Evolutionary conservation across 1,140 invertebrate species (phyloP).

Genomic region (Pseudomyrmex flavicornis): DNA sequence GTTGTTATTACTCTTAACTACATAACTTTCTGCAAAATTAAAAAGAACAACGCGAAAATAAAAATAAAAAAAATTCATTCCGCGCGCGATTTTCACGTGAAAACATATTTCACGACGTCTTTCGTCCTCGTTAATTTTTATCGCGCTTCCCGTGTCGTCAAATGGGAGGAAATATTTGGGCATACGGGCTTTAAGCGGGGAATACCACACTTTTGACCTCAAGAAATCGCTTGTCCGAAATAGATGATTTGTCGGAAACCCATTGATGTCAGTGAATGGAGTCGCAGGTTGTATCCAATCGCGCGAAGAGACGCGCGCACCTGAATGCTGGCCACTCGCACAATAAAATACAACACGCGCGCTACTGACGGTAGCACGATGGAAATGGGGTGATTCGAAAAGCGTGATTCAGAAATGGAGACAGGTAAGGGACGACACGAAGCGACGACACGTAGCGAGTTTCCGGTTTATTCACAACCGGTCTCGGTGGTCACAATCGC

Average conservation of each 20-base stretch:
- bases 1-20: too few species aligned
- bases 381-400: slow-evolving; percentile 20
- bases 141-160: not conserved
- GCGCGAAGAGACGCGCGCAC: slow-evolving; percentile 25
- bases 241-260: slow-evolving; percentile 34
- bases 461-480: slow-evolving; percentile 80
- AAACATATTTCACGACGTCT: not conserved
- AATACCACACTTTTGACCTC: slow-evolving; percentile 20
- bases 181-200: not conserved
- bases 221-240: not conserved
- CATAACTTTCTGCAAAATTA: too few species aligned
- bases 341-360: slow-evolving; percentile 38
- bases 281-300: slow-evolving; percentile 64
- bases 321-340: slow-evolving; percentile 47
- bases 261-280: slow-evolving; percentile 35
- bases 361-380: slow-evolving; percentile 6
- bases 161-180: slow-evolving; percentile 34
- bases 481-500: slow-evolving; percentile 51
- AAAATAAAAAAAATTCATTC: too few species aligned
- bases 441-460: slow-evolving; percentile 75
- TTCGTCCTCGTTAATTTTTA: not conserved
- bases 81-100: too few species aligned
- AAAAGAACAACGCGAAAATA: too few species aligned
- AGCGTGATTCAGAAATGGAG: slow-evolving; percentile 46
- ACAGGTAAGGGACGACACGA: slow-evolving; percentile 74